Conservation (phyloP, 2,113 vertebrate species). For the Calyptomena viridis region DNA sequence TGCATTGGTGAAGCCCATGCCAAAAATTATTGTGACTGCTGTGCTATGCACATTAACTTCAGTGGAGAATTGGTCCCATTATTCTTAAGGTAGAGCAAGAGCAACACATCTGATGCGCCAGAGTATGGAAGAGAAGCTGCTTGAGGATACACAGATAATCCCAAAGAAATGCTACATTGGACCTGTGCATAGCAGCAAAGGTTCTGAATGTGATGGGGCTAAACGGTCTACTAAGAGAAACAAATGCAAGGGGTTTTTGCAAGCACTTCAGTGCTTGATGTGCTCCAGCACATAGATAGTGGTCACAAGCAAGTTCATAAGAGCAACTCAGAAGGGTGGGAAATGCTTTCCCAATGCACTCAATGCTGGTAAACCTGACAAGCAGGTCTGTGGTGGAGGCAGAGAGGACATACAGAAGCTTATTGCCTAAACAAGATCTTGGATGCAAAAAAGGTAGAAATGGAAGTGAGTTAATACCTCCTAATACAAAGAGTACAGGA, state of each 20-base stretch:
- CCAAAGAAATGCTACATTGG: neutral
- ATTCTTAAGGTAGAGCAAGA: neutral
- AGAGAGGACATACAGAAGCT: neutral
- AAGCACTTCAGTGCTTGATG: neutral
- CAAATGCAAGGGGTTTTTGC: neutral
- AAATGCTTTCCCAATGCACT: neutral
- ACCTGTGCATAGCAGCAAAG: neutral
- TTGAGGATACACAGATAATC: neutral
- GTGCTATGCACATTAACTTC: neutral
- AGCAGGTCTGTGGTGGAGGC: neutral
- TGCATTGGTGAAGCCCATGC: neutral
- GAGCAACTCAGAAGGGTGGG: neutral
- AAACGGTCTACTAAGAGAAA: neutral
- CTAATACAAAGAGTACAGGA: neutral
- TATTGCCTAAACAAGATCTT: neutral
- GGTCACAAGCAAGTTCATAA: neutral
- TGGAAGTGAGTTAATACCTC: neutral
- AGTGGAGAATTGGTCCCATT: rapidly evolving
- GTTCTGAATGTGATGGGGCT: neutral
- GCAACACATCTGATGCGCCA: neutral
- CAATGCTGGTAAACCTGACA: neutral
- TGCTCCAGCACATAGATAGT: neutral
- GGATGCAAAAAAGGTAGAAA: neutral
- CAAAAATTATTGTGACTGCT: neutral
- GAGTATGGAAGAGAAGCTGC: neutral